A percentile compares a stretch with the other conserved stretches of the same genome.
phyloP scores from a whole-genome alignment of 2,888 invertebrate genomes.

The Limnephilus lunatus region DNA sequence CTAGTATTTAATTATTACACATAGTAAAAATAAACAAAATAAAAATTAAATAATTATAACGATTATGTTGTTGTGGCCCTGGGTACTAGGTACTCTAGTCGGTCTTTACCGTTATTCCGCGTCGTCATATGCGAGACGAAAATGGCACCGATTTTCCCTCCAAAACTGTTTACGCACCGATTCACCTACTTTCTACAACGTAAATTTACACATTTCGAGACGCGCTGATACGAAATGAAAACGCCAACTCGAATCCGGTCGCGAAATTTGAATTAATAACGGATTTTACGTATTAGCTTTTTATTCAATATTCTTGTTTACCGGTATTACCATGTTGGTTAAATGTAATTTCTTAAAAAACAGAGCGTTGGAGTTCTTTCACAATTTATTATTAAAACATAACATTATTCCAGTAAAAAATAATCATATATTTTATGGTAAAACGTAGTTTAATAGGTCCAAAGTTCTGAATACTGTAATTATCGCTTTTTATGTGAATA shows the following conservation, averaged over 20 bases:
- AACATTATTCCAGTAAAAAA: not conserved
- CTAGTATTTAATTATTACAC: no score
- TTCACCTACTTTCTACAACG: slow-evolving; percentile 35
- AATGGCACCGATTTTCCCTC: slow-evolving; percentile 47
- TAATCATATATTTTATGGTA: no score
- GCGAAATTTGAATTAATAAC: slow-evolving; percentile 24
- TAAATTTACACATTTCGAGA: slow-evolving; percentile 13
- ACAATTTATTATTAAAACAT: not conserved
- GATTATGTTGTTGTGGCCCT: no score
- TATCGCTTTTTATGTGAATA: no score
- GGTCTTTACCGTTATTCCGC: not conserved
- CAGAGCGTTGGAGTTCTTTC: not conserved
- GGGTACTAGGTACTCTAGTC: no score
- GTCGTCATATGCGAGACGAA: slow-evolving; percentile 31
- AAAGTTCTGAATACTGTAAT: no score
- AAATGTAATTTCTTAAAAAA: not conserved
- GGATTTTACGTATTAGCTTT: slow-evolving; percentile 20
- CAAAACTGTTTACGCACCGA: slow-evolving; percentile 34
- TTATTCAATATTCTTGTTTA: not conserved
- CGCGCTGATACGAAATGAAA: slow-evolving; percentile 15
- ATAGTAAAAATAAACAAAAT: no score
- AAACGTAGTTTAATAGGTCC: no score
- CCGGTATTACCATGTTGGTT: not conserved
- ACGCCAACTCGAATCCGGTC: slow-evolving; percentile 7
- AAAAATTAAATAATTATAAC: not conserved